A percentile compares a stretch with the other conserved stretches of the same genome.
Conservation (phyloP, 2,888 invertebrate species). For the Anthrax anthrax region DNA sequence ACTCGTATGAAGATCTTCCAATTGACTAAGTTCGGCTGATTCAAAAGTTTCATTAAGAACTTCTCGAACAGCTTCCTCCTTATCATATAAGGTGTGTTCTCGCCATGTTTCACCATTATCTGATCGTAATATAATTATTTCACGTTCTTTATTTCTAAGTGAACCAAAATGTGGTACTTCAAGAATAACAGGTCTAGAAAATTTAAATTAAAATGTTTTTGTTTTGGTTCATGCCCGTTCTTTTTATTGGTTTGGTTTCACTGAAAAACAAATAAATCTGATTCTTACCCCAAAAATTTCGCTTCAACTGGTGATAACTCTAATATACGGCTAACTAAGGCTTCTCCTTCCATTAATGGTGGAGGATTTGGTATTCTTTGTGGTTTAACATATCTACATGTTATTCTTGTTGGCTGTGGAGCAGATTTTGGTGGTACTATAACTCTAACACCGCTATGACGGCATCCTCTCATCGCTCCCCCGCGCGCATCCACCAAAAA, state of each 20-base stretch:
- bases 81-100: slow-evolving; percentile 79
- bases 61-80: slow-evolving; percentile 79
- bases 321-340: slow-evolving; percentile 82
- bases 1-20: slow-evolving; percentile 74
- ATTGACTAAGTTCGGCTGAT: slow-evolving; percentile 51
- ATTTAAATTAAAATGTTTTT: no score
- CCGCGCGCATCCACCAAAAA: slow-evolving; percentile 99
- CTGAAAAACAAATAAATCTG: no score
- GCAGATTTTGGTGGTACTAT: slow-evolving; percentile 95
- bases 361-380: slow-evolving; percentile 61
- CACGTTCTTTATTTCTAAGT: slow-evolving; percentile 81
- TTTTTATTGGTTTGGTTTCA: background rate
- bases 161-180: slow-evolving; percentile 98
- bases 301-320: slow-evolving; percentile 94
- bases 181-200: slow-evolving; percentile 68
- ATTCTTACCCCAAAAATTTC: slow-evolving; percentile 83
- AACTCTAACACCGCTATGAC: slow-evolving; percentile 92
- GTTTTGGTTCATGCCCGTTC: no score
- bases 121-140: slow-evolving; percentile 88
- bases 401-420: slow-evolving; percentile 88
- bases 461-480: slow-evolving; percentile 96
- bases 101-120: slow-evolving; percentile 99
- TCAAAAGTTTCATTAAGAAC: slow-evolving; percentile 86
- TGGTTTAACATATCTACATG: slow-evolving; percentile 77
- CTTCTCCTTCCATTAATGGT: slow-evolving; percentile 96